phyloP scores from a whole-genome alignment of 2,797 vertebrate species.

The Chelonia mydas region DNA sequence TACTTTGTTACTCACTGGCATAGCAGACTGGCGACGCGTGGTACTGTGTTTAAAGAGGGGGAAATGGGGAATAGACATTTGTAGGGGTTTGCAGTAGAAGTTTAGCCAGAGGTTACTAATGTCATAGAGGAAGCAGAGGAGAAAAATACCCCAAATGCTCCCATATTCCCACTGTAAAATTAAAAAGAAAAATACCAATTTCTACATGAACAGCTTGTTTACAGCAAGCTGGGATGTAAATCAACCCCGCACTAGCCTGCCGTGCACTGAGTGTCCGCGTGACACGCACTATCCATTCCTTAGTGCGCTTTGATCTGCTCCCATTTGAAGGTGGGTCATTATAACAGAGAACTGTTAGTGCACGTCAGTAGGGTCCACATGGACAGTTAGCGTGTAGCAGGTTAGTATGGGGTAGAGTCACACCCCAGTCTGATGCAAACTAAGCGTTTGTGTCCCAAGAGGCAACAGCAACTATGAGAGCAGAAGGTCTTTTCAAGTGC shows the following conservation, averaged over 20 bases:
- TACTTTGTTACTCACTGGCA: neutral
- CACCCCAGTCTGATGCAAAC: too few relatives aligned
- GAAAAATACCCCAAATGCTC: neutral
- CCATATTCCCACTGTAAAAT: neutral
- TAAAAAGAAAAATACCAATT: neutral
- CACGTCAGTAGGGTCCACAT: too few relatives aligned
- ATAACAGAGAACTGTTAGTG: too few relatives aligned
- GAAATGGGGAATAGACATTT: neutral
- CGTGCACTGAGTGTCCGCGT: neutral
- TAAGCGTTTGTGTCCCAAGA: neutral
- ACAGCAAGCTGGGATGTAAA: neutral
- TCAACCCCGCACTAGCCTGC: neutral
- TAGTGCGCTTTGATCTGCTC: neutral
- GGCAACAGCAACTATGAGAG: neutral
- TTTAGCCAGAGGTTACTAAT: neutral
- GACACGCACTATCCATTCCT: neutral
- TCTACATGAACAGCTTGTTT: neutral
- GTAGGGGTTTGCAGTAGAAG: neutral
- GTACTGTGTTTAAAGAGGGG: neutral
- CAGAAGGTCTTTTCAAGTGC: neutral
- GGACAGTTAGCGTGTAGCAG: too few relatives aligned
- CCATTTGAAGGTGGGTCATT: neutral
- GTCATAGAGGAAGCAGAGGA: rapidly evolving
- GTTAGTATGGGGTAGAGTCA: too few relatives aligned
- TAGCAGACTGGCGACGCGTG: neutral